Evolutionary conservation across 2,113 vertebrate genomes (phyloP).

Genomic region (Ochotona princeps): DNA sequence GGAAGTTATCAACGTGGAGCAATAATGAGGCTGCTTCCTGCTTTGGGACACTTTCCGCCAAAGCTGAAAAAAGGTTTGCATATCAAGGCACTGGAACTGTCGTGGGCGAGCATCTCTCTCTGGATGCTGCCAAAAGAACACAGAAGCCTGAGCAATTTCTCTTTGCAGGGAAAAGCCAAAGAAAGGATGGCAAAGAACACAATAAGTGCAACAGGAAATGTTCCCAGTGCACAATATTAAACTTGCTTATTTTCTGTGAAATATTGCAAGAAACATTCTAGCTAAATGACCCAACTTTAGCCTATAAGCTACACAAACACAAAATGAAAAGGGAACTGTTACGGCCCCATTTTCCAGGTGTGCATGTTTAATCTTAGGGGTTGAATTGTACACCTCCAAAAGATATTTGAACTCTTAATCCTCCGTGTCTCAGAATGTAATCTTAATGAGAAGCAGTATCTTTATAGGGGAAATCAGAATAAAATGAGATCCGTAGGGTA

Average conservation of each 20-base stretch:
- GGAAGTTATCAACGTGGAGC: accelerated
- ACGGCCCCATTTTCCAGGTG: background rate
- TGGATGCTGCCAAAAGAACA: background rate
- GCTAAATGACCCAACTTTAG: background rate
- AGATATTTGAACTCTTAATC: background rate
- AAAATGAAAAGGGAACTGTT: background rate
- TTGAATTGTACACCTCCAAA: background rate
- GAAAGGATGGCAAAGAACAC: background rate
- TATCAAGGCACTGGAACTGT: background rate
- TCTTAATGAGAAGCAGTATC: background rate
- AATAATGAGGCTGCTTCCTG: background rate
- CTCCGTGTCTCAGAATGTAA: background rate
- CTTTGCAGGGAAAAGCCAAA: background rate
- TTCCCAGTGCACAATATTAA: background rate
- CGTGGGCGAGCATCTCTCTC: background rate
- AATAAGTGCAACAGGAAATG: background rate
- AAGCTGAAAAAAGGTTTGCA: background rate
- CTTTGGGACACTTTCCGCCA: background rate
- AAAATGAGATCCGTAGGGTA: background rate
- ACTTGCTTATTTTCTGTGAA: background rate
- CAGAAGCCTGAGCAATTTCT: background rate
- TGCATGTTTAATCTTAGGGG: background rate
- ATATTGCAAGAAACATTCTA: background rate
- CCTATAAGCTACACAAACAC: background rate
- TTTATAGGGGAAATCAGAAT: background rate